Conservation (phyloP, 2,888 invertebrate genomes). For the Pycnomerus fuliginosus region DNA sequence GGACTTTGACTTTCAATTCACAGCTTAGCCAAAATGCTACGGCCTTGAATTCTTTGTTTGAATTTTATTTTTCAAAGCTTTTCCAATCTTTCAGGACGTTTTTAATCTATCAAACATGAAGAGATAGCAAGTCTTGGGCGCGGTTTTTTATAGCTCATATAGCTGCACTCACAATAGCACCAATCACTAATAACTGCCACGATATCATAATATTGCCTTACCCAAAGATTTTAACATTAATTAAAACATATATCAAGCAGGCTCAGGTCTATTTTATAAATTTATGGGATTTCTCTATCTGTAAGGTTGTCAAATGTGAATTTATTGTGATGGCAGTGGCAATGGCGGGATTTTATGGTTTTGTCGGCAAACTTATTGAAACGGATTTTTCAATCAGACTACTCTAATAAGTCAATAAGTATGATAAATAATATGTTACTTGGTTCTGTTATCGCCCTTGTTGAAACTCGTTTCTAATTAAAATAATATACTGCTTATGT, state of each 20-base stretch:
- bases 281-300: conserved; percentile 36
- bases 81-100: conserved; percentile 31
- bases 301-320: conserved; percentile 33
- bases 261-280: conserved; percentile 37
- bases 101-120: conserved; percentile 46
- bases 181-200: conserved; percentile 51
- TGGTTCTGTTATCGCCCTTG: no score
- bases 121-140: conserved; percentile 43
- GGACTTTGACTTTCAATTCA: conserved; percentile 37
- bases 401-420: no score
- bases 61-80: conserved; percentile 1
- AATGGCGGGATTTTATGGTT: no score
- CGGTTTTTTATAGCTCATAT: conserved; percentile 49
- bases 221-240: conserved; percentile 40
- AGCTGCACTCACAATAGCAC: conserved; percentile 43
- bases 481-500: no score
- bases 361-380: no score
- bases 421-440: no score
- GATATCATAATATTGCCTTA: conserved; percentile 46
- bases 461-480: no score
- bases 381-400: no score
- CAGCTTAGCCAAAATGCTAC: conserved; percentile 13
- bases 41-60: not conserved
- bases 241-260: conserved; percentile 44
- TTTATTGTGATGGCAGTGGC: no score